Conservation (phyloP, 2,797 vertebrate genomes). For the Sebastes umbrosus region DNA sequence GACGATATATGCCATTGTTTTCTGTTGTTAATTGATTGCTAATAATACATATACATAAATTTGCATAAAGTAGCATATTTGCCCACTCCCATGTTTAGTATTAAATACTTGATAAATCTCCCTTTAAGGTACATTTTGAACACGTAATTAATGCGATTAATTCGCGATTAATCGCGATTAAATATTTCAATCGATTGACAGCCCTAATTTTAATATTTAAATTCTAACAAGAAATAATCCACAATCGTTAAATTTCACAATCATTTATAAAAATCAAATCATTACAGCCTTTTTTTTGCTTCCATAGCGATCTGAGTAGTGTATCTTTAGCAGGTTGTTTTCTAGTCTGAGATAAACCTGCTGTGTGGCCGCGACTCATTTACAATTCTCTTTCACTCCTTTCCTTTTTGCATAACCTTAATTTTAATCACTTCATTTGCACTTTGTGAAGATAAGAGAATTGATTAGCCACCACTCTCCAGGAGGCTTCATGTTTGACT, state of each 20-base stretch:
- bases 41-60: too few relatives aligned
- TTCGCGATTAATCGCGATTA: too few relatives aligned
- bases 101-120: too few relatives aligned
- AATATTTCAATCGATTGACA: too few relatives aligned
- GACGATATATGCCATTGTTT: fast-evolving
- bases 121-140: too few relatives aligned
- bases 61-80: too few relatives aligned
- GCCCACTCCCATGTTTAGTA: too few relatives aligned
- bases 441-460: slow-evolving; percentile 82
- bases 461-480: slow-evolving; percentile 78
- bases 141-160: too few relatives aligned
- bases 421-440: slow-evolving; percentile 82
- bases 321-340: slow-evolving; percentile 43
- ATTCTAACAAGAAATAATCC: background rate
- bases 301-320: slow-evolving; percentile 1
- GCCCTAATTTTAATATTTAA: background rate
- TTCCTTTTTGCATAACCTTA: slow-evolving; percentile 63
- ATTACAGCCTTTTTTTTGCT: background rate
- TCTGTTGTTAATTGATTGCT: too few relatives aligned
- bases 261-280: background rate
- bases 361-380: slow-evolving; percentile 42
- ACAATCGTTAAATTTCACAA: background rate
- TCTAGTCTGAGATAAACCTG: slow-evolving; percentile 37
- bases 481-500: slow-evolving; percentile 75
- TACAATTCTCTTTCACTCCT: slow-evolving; percentile 53